Base-by-base conservation (phyloP, 2,797 vertebrate species). In the Neoniphon sammara region DNA sequence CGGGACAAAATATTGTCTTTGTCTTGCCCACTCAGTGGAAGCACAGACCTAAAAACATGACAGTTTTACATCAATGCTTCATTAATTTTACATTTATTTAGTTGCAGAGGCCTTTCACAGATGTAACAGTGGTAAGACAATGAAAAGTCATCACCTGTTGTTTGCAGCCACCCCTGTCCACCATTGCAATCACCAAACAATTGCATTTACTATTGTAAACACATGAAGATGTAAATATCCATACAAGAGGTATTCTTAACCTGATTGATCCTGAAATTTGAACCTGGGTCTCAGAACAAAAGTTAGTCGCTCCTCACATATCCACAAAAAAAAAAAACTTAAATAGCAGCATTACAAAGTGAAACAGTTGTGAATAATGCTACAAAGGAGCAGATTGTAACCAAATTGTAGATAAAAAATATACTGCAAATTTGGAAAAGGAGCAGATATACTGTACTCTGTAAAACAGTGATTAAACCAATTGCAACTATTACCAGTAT, bases 21-120 rank as follows among this genome's bases (percentile, higher is more conserved):
- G 59, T 54, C 47, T 58, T 56, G 17, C 17, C 50, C 62, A 39
- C 64, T 70, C 12, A 23, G 47, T 49, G 47, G 6, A 49, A 20
- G 18, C 47, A 18, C 18, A n/a, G n/a, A 50, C 47, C 9, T 21
- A 2, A 11, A 50, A 20, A n/a, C 46, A 47, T n/a, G 7, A 20
- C 18, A 20, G n/a, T 50, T 50, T 9, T 20, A 50, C 47, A n/a
- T 20, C 17, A n/a, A 17, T 20, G 8, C n/a, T 20, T 50, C 46
- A 11, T 39, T 12, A 11, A 39, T 47, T 47, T 47, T 17, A n/a
- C 46, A n/a, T n/a, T 47, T 4, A 12, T 20, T n/a, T 50, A 20
- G 18, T 7, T 50, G 47, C 47, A n/a, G 47, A 7, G 18, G 46
- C n/a, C n/a, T 9, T 7, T n/a, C 14, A 18, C 15, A 46, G 44